Conservation (phyloP, 2,888 invertebrate genomes). For the Argyresthia albistria region DNA sequence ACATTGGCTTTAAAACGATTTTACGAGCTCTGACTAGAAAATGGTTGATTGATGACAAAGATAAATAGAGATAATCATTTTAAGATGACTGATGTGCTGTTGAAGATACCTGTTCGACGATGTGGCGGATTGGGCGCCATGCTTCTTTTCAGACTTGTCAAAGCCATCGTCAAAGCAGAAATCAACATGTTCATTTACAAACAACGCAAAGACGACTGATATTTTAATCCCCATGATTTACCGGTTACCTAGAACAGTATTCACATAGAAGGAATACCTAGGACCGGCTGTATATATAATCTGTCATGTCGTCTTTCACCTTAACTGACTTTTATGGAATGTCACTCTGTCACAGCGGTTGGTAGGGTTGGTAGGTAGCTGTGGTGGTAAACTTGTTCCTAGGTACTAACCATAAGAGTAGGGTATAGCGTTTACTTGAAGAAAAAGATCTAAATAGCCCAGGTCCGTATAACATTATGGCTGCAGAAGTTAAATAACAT, state of each 20-base stretch:
- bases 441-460: background rate
- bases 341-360: background rate
- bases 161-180: background rate
- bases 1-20: conserved; percentile 11
- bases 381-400: background rate
- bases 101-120: no score
- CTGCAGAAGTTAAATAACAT: no score
- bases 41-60: background rate
- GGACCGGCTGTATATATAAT: conserved; percentile 10
- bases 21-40: background rate
- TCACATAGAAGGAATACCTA: conserved; percentile 24
- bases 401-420: background rate
- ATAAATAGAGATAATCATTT: background rate
- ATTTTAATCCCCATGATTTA: background rate
- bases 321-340: background rate
- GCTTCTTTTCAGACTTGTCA: no score
- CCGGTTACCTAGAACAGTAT: conserved; percentile 36
- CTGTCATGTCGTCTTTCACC: background rate
- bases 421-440: background rate
- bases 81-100: background rate
- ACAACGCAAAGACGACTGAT: background rate
- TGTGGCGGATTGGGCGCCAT: no score
- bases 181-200: background rate
- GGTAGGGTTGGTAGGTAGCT: background rate
- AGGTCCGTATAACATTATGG: no score